Evolutionary conservation across 2,113 vertebrate genomes (phyloP).

Genomic region (Leptocoma aspasia): DNA sequence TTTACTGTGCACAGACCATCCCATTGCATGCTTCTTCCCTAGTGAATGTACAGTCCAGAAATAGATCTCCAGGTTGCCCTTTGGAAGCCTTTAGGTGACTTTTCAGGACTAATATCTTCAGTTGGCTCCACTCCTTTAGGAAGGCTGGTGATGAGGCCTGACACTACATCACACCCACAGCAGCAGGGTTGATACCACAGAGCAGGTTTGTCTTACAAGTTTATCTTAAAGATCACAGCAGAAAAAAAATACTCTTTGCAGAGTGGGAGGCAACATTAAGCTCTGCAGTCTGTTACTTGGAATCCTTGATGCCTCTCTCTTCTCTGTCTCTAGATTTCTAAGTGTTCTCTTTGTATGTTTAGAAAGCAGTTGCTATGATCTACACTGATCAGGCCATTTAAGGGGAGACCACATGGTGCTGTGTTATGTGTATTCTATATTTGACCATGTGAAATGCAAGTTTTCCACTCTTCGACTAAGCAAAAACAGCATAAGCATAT

Average conservation of each 20-base stretch:
- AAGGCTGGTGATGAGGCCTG: neutral
- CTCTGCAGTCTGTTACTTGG: neutral
- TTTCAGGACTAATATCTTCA: neutral
- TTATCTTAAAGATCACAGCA: constrained; percentile 11
- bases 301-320: neutral
- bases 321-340: neutral
- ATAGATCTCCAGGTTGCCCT: neutral
- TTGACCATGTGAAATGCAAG: neutral
- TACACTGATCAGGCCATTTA: neutral
- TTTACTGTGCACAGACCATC: neutral
- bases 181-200: neutral
- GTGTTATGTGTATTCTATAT: neutral
- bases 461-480: neutral
- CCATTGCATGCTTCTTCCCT: neutral
- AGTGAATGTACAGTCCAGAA: fast-evolving
- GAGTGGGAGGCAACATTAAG: neutral
- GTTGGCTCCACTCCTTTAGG: neutral
- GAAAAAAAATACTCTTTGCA: neutral
- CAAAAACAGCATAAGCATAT: neutral
- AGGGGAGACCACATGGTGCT: neutral
- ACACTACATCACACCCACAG: neutral
- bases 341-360: constrained; percentile 1
- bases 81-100: neutral
- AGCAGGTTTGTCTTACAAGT: neutral
- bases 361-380: neutral